These are phyloP conservation scores for Myotis davidii DNA, from an alignment of 2,113 vertebrate species.

Conservation along the genomic window DNA sequence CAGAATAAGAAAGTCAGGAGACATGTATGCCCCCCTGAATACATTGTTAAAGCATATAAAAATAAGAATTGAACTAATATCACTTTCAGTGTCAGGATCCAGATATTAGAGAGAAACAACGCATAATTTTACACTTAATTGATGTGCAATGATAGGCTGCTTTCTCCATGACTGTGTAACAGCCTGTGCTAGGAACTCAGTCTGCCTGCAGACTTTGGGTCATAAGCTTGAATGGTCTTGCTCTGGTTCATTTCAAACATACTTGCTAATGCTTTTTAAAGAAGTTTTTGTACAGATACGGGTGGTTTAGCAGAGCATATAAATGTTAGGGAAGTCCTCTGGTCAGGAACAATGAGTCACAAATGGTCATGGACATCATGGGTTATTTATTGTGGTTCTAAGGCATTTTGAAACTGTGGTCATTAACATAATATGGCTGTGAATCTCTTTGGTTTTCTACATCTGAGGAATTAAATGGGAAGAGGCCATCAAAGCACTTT, in stretches of 20 bases:
- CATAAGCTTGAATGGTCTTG: constrained; percentile 27
- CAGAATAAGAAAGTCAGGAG: neutral
- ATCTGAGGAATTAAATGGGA: constrained; percentile 46
- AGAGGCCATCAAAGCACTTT: constrained; percentile 55
- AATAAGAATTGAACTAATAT: constrained; percentile 34
- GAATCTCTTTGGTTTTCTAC: constrained; percentile 57
- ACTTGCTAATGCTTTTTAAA: neutral
- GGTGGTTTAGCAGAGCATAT: constrained; percentile 58
- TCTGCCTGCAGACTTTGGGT: constrained; percentile 22
- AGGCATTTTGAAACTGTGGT: constrained; percentile 59
- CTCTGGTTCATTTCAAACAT: constrained; percentile 29
- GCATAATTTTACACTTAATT: constrained; percentile 69
- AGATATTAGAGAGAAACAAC: neutral
- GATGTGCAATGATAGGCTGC: constrained; percentile 29
- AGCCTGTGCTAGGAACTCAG: neutral
- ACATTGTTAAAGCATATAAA: constrained; percentile 47
- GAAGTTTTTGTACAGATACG: neutral
- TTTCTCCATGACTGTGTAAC: constrained; percentile 24
- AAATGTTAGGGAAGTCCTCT: constrained; percentile 42
- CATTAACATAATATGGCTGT: constrained; percentile 55
- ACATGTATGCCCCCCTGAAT: constrained; percentile 25
- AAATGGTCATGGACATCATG: neutral
- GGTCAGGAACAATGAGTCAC: constrained; percentile 45
- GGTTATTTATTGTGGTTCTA: constrained; percentile 50
- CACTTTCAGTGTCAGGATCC: neutral